These are phyloP conservation scores for Callaeas wilsoni DNA, from an alignment of 2,113 vertebrate genomes.

Conservation along the genomic window DNA sequence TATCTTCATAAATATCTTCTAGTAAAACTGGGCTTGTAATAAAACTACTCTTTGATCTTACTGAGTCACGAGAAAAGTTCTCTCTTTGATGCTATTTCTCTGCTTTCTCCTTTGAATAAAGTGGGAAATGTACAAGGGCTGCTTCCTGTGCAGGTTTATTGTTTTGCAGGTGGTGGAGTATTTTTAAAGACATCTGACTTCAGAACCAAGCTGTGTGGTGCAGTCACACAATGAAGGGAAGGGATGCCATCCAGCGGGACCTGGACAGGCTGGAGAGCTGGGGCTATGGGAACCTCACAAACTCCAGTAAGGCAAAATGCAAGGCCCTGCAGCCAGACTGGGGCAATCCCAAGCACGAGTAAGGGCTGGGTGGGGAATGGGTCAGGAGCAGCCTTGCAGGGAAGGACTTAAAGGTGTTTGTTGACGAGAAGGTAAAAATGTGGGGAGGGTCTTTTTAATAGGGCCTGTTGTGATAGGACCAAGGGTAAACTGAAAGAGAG, in stretches of 20 bases:
- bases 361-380: not conserved
- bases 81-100: not conserved
- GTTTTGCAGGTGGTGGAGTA: not conserved
- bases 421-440: not conserved
- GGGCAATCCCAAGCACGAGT: not conserved
- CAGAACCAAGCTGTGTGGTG: not conserved
- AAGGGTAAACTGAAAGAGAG: not conserved
- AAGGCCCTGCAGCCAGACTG: not conserved
- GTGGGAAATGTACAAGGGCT: not conserved
- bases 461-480: not conserved
- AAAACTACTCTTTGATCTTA: not conserved
- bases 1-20: not conserved
- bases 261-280: not conserved
- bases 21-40: not conserved
- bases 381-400: not conserved
- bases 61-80: not conserved
- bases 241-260: not conserved
- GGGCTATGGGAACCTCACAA: not conserved
- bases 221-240: not conserved
- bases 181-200: constrained; percentile 5
- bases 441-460: not conserved
- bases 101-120: not conserved
- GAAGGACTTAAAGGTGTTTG: not conserved
- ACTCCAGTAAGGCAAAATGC: not conserved
- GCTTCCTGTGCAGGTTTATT: not conserved